phyloP scores from a whole-genome alignment of 2,113 vertebrate genomes.

The Mustelus asterias region DNA sequence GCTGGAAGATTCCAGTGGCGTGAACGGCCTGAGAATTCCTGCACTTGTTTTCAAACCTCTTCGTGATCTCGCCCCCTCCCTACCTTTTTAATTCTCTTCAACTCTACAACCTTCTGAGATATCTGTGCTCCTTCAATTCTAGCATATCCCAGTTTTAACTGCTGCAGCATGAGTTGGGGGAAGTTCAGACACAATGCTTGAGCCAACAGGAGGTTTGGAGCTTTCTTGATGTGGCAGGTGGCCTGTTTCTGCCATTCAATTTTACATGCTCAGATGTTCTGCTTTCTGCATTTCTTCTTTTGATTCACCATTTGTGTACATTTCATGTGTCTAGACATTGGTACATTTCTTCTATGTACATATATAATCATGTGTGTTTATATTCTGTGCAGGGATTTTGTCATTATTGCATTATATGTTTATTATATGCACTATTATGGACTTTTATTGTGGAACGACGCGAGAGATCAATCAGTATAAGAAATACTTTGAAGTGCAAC shows the following conservation, averaged over 20 bases:
- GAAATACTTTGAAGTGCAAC: neutral
- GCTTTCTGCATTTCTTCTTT: neutral
- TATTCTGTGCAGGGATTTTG: neutral
- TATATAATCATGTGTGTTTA: neutral
- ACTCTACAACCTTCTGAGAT: no score
- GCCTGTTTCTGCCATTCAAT: neutral
- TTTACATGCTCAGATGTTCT: neutral
- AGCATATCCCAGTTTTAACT: neutral
- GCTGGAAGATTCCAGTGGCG: no score
- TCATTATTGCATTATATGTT: neutral
- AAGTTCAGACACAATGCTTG: neutral
- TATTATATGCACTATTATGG: neutral
- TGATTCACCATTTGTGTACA: neutral
- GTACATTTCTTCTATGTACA: neutral
- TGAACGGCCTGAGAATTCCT: no score
- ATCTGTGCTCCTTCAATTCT: neutral
- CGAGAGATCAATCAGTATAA: neutral
- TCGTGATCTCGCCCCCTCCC: neutral
- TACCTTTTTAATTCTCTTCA: neutral
- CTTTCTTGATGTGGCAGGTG: neutral
- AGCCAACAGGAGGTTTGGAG: neutral
- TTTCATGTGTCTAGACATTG: neutral
- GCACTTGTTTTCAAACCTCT: no score
- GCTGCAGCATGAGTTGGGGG: neutral
- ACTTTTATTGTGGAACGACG: neutral